Evolutionary conservation across 2,113 vertebrate species (phyloP).

Genomic region (Furnarius figulus): DNA sequence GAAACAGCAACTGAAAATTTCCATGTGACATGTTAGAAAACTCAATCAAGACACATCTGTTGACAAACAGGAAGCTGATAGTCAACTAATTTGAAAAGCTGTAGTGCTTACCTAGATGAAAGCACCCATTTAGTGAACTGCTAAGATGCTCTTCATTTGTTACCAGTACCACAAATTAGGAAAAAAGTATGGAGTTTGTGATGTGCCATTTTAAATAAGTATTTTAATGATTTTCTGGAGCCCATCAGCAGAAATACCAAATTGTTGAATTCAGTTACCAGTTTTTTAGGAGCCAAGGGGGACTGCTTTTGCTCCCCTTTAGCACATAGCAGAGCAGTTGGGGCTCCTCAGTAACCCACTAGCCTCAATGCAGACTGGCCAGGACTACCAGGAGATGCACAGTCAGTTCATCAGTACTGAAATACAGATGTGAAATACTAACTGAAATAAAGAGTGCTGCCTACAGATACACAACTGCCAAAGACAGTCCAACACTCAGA

Average conservation of each 20-base stretch:
- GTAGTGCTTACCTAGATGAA: neutral
- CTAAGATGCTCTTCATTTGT: neutral
- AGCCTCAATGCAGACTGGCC: neutral
- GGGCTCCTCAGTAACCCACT: neutral
- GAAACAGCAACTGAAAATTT: neutral
- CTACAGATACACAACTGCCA: neutral
- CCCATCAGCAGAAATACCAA: neutral
- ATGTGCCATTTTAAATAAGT: neutral
- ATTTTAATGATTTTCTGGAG: neutral
- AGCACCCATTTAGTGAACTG: neutral
- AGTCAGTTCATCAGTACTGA: neutral
- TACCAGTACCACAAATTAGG: neutral
- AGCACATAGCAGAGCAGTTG: neutral
- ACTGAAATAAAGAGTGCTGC: no score
- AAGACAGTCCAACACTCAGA: neutral
- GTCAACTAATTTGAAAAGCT: neutral
- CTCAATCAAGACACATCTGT: neutral
- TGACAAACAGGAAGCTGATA: neutral
- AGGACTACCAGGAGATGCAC: neutral
- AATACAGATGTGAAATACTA: no score
- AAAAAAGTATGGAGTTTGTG: neutral
- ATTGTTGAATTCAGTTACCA: slow-evolving; percentile 18
- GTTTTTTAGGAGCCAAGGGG: neutral
- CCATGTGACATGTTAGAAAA: neutral
- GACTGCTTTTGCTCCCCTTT: neutral